Evolutionary conservation across 1,140 invertebrate species (phyloP), one percentile per base, ranked within the genome.

Genomic region (Drosophila kurseongensis): DNA sequence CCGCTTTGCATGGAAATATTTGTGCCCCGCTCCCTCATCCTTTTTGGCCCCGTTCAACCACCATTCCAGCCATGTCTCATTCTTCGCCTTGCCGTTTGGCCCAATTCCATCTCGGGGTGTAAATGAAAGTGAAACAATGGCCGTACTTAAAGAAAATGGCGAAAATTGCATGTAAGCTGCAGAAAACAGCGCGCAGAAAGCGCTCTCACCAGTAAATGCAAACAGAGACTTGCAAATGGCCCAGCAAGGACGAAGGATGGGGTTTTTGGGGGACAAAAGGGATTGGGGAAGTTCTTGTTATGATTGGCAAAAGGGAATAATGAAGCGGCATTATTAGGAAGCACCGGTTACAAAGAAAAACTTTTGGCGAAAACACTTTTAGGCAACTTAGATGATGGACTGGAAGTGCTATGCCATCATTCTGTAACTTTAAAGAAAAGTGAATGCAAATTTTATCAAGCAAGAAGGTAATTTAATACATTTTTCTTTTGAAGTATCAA

Each of bases 101-200:
- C 83, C 83, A 80, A 88, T 88, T 86, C 78, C 84, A 76, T 80
- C 77, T 80, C 50, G 73, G 68, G 65, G 68, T 83, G 66, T 78
- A 82, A 81, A 86, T 82, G 78, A 88, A 86, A 76, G 75, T 86
- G 83, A 88, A 88, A 88, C 83, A 88, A 88, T 88, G 83, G 83
- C 67, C 38, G 57, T 88, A 88, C 84, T 89, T 88, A 88, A 88
- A 83, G 84, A 89, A 88, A 88, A 88, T 89, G 80, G 83, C 76
- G 83, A 89, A 86, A 86, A 86, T 86, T 86, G 84, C 84, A 88
- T 88, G 76, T 83, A 89, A 57, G 63, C 63, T 78, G 75, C 83
- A 81, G 35, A 42, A 47, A 51, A 42, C 57, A 74, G 41, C 35
- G 18, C 38, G 23, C 36, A 62, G 29, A 75, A 52, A 27, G 27